Evolutionary conservation across 2,797 vertebrate genomes (phyloP).

Genomic region (Pagetopsis macropterus): DNA sequence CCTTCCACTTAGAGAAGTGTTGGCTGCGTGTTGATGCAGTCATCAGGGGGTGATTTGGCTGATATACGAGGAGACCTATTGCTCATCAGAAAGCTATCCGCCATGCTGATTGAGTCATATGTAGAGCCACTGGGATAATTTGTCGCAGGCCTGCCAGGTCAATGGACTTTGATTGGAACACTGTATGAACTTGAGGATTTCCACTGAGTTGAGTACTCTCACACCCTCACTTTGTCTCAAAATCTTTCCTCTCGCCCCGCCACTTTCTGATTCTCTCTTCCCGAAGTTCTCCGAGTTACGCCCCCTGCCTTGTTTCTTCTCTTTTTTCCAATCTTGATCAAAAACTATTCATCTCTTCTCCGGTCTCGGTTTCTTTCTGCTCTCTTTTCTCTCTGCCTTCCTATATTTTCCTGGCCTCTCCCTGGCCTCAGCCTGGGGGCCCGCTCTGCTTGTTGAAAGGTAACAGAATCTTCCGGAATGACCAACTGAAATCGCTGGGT

Average conservation of each 20-base stretch:
- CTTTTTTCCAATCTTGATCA: slow-evolving; percentile 26
- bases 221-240: slow-evolving; percentile 44
- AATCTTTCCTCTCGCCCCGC: slow-evolving; percentile 25
- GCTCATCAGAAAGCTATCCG: slow-evolving; percentile 77
- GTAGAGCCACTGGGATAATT: slow-evolving; percentile 80
- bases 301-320: slow-evolving; percentile 23
- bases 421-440: slow-evolving; percentile 75
- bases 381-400: slow-evolving; percentile 39
- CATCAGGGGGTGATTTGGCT: slow-evolving; percentile 75
- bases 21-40: slow-evolving; percentile 64
- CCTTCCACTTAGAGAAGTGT: slow-evolving; percentile 50
- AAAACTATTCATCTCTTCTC: slow-evolving; percentile 35
- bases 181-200: slow-evolving; percentile 71
- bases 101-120: slow-evolving; percentile 78
- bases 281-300: slow-evolving; percentile 30
- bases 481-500: slow-evolving; percentile 75
- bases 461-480: slow-evolving; percentile 82
- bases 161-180: slow-evolving; percentile 78
- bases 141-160: slow-evolving; percentile 77
- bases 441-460: slow-evolving; percentile 78
- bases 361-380: slow-evolving; percentile 32
- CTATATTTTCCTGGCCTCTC: slow-evolving; percentile 67
- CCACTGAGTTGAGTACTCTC: slow-evolving; percentile 63
- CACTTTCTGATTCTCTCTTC: slow-evolving; percentile 26
- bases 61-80: slow-evolving; percentile 66